phyloP scores from a whole-genome alignment of 1,140 invertebrate species.

The Maniola jurtina region DNA sequence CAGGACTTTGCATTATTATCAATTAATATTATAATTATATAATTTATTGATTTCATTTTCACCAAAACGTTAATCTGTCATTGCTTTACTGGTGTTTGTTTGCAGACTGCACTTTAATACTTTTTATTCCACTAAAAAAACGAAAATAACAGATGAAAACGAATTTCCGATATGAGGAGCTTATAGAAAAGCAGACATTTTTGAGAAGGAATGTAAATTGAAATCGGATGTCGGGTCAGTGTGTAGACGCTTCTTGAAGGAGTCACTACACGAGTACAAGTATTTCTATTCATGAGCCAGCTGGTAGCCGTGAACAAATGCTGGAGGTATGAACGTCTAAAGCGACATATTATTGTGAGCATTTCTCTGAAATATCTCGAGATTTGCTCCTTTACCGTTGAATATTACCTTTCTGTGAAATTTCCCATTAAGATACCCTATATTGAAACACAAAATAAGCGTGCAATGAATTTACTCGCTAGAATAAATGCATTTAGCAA shows the following conservation, averaged over 20 bases:
- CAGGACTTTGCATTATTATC: too few species aligned
- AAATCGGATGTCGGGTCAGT: not conserved
- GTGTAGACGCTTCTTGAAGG: not conserved
- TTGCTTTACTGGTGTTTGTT: too few species aligned
- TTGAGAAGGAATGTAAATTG: not conserved
- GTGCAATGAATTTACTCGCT: not conserved
- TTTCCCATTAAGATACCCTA: not conserved
- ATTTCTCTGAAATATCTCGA: not conserved
- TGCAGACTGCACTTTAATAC: too few species aligned
- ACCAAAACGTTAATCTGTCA: too few species aligned
- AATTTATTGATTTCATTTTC: too few species aligned
- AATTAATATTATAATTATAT: too few species aligned
- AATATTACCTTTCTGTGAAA: not conserved
- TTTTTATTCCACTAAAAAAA: too few species aligned
- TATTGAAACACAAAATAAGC: not conserved
- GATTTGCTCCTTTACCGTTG: not conserved
- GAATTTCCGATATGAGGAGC: too few species aligned
- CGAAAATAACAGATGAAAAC: too few species aligned
- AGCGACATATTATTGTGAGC: not conserved
- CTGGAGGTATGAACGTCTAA: constrained; percentile 1
- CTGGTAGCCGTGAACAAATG: not conserved
- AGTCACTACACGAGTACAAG: not conserved
- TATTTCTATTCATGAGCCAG: constrained; percentile 5
- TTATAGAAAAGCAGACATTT: not conserved
- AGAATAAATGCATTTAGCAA: not conserved